Evolutionary conservation across 2,113 vertebrate genomes (phyloP), one percentile per base, ranked within the genome.

Genomic region (Podilymbus podiceps): DNA sequence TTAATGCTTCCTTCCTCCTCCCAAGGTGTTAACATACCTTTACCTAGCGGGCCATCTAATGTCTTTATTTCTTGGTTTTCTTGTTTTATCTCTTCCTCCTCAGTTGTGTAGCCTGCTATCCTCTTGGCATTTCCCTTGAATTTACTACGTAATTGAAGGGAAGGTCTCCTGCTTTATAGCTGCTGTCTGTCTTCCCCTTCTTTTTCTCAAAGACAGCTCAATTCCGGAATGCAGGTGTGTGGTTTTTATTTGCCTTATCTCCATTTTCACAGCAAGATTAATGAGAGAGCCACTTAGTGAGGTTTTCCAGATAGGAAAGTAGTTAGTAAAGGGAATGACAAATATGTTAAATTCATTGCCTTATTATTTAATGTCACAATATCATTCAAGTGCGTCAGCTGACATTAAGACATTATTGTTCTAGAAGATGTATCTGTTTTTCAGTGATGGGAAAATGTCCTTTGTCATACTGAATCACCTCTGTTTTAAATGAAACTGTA

Each of bases 41-140:
- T 90, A 38, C 28, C 66, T 95, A 88, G 49, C 87, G 59, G 66
- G 86, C 69, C 64, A 72, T 38, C 33, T 88, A 85, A 98, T 72
- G 71, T 97, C 95, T 98, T 96, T 95, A 97, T 98, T 97, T 95
- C 40, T 77, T 42, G 2, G 79, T 95, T 89, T 95, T 95, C 71
- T 92, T 90, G 31, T 92, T 84, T 95, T 74, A 88, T 76, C 73
- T 91, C 68, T 91, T 96, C 91, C 91, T 94, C 47, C 12, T 93
- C 38, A 60, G 77, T 63, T 73, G 31, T 69, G 22, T 31, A 91
- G 50, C 30, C 68, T 92, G 60, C 80, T 28, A 92, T 93, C 49
- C 42, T 79, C 83, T 71, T 93, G 91, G 68, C 60, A 85, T 93
- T 96, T 95, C 60, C 49, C 40, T 96, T 97, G 71, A 94, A 98